Evolutionary conservation across 2,113 vertebrate genomes (phyloP), one percentile per base, ranked within the genome.

Genomic region (Aythya baeri): DNA sequence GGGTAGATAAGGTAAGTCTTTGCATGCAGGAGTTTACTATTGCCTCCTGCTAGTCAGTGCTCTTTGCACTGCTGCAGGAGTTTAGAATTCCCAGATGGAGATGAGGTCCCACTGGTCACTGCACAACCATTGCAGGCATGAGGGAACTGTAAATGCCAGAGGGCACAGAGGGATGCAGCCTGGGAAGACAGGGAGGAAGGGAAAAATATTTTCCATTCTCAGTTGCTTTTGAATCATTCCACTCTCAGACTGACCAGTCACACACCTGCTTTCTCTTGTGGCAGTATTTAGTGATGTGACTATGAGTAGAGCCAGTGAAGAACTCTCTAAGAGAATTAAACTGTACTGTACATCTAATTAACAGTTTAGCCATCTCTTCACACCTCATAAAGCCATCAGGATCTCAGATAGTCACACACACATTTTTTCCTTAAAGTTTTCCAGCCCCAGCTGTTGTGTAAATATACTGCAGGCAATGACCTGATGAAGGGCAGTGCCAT

Each of bases 1-100:
- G 99, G 89, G 98, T 99, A 95, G 99, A 99, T 96, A 99, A 99
- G 98, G 99, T 99, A 97, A 96, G 94, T 43, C 25, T 27, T 21
- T 44, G 44, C 23, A 32, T 16, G 36, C 50, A 55, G 31, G 6
- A 86, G n/a, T 85, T 55, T 83, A 61, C 20, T 41, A 3, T 43
- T 59, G 12, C 43, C 26, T 59, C 57, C 66, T 63, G n/a, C 36
- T 78, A 3, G 38, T 38, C 25, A 5, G 23, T 46, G 41, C 26
- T 27, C 54, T 65, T 71, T 44, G 63, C 22, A 29, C 25, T 55
- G 36, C 38, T 86, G 43, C 34, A 44, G 27, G 70, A 61, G 27
- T 27, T 65, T 62, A 50, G 26, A 9, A n/a, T 65, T 50, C 57
- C 41, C 44, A 17, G 9, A 2, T 9, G 6, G 17, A 71, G 31